Evolutionary conservation across 2,888 invertebrate species (phyloP).

Genomic region (Drosophila hawaiiensis): DNA sequence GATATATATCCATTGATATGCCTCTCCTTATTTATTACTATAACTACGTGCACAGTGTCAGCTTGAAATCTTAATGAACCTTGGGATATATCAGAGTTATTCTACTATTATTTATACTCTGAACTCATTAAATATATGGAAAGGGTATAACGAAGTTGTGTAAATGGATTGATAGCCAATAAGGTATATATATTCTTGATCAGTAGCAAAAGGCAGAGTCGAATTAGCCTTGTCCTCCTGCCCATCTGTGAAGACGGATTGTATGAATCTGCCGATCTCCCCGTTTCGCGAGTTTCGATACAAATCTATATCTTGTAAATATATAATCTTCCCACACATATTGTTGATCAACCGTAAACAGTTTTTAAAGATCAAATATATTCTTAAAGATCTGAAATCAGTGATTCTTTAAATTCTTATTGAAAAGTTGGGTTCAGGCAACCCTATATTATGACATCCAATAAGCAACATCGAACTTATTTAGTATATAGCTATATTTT

Average conservation of each 20-base stretch:
- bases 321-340: too few relatives aligned
- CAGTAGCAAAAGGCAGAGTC: background rate
- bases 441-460: background rate
- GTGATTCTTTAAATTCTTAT: background rate
- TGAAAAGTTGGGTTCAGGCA: background rate
- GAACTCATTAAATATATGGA: background rate
- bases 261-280: background rate
- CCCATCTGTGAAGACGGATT: background rate
- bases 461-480: background rate
- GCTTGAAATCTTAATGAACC: background rate
- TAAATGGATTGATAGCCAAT: background rate
- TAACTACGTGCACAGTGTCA: background rate
- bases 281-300: background rate
- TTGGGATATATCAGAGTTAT: background rate
- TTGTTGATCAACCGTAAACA: background rate
- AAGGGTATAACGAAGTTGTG: background rate
- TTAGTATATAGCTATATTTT: background rate
- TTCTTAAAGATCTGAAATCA: background rate
- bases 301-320: background rate
- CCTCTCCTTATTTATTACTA: background rate
- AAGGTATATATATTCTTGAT: background rate
- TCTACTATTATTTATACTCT: background rate
- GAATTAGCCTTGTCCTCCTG: background rate
- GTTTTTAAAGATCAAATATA: background rate
- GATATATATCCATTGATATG: too few relatives aligned